These are phyloP conservation scores for Cirrhinus mrigala DNA, from an alignment of 2,797 vertebrate genomes.

Conservation along the genomic window DNA sequence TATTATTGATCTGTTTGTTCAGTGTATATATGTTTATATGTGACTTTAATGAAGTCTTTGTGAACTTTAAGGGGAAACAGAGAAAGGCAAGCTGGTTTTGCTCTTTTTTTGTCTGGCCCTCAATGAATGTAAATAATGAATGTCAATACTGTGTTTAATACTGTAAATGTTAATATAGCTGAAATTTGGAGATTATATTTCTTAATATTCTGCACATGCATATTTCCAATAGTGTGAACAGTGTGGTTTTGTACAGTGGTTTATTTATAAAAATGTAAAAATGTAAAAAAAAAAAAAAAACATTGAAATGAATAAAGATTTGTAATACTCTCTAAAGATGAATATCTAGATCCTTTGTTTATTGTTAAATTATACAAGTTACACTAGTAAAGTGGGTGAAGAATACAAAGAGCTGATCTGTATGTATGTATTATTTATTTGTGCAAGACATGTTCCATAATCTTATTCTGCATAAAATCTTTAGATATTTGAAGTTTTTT, in stretches of 20 bases:
- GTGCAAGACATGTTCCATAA: background rate
- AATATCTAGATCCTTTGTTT: background rate
- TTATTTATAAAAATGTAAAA: too few relatives aligned
- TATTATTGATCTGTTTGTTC: too few relatives aligned
- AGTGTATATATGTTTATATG: too few relatives aligned
- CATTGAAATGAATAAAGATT: background rate
- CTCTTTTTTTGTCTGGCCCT: background rate
- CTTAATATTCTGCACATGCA: background rate
- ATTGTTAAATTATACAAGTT: fast-evolving
- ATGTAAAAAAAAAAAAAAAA: too few relatives aligned
- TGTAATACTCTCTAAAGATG: background rate
- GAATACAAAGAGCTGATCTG: background rate
- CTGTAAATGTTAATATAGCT: background rate
- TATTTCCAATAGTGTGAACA: too few relatives aligned
- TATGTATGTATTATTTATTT: background rate
- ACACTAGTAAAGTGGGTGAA: background rate
- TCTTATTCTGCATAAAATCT: background rate
- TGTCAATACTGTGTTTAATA: background rate
- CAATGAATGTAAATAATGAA: too few relatives aligned
- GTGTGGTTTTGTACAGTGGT: too few relatives aligned
- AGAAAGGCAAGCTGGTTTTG: too few relatives aligned
- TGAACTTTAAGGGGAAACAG: too few relatives aligned
- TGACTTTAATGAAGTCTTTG: too few relatives aligned
- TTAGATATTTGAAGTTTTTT: background rate
- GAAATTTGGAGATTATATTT: background rate